Evolutionary conservation across 2,888 invertebrate species (phyloP).

Genomic region (Eubasilissa splendida): DNA sequence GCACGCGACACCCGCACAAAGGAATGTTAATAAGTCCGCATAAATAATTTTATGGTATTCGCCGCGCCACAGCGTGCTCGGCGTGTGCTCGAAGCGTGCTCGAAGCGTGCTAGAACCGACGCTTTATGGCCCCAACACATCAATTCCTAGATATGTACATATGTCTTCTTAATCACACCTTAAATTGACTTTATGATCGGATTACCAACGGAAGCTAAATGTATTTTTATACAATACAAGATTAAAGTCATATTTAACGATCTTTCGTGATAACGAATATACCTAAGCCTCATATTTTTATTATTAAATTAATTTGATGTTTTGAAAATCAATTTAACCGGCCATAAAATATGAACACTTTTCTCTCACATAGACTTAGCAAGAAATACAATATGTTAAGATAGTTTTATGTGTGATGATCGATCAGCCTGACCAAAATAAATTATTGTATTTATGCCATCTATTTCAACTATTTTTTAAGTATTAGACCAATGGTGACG

Average conservation of each 20-base stretch:
- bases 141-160: too few relatives aligned
- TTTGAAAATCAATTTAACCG: slow-evolving; percentile 26
- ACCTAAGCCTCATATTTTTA: neutral
- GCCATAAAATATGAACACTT: neutral
- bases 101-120: too few relatives aligned
- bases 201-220: slow-evolving; percentile 31
- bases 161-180: neutral
- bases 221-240: slow-evolving; percentile 20
- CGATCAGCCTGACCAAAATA: neutral
- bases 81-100: slow-evolving; percentile 8
- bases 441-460: too few relatives aligned
- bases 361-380: neutral
- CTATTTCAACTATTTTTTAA: too few relatives aligned
- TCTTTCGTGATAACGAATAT: neutral
- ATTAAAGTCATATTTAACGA: slow-evolving; percentile 27
- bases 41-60: slow-evolving; percentile 15
- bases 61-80: neutral
- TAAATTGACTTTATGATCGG: slow-evolving; percentile 22
- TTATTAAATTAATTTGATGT: slow-evolving; percentile 8
- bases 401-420: neutral
- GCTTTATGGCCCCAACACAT: too few relatives aligned
- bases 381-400: neutral
- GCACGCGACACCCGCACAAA: slow-evolving; percentile 11
- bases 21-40: slow-evolving; percentile 19
- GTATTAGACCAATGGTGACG: too few relatives aligned